These are phyloP conservation scores for Xestia ashworthii DNA, from an alignment of 2,888 invertebrate genomes.

Conservation along the genomic window DNA sequence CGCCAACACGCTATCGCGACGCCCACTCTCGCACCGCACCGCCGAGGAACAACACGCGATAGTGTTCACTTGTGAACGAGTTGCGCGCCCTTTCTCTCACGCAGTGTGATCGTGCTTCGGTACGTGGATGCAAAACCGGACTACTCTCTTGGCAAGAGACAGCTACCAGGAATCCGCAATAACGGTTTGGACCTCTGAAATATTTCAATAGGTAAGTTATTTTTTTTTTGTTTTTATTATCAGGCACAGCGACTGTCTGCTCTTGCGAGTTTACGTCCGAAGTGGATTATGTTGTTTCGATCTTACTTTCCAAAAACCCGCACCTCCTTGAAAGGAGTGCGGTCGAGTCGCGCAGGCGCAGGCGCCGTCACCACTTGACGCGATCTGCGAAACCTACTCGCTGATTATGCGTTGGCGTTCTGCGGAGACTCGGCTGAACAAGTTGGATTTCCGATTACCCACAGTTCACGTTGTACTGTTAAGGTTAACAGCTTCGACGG, in stretches of 20 bases:
- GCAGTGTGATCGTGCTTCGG: conserved; percentile 88
- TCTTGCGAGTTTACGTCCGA: conserved; percentile 77
- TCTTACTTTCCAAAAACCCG: conserved; percentile 80
- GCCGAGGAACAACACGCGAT: conserved; percentile 84
- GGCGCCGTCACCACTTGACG: conserved; percentile 59
- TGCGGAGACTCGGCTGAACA: conserved; percentile 70
- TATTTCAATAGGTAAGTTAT: conserved; percentile 82
- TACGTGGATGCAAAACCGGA: conserved; percentile 90
- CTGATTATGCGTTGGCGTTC: conserved; percentile 78
- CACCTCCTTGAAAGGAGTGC: conserved; percentile 74
- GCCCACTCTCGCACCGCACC: conserved; percentile 82
- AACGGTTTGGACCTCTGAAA: conserved; percentile 77
- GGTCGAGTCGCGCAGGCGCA: conserved; percentile 52
- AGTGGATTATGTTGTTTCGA: conserved; percentile 71
- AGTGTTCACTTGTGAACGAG: conserved; percentile 83
- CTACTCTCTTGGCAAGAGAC: conserved; percentile 85
- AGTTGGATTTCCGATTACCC: conserved; percentile 69
- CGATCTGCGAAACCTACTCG: conserved; percentile 70
- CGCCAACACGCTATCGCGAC: conserved; percentile 86
- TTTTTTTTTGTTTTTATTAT: conserved; percentile 63
- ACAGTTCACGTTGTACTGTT: conserved; percentile 69
- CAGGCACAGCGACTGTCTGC: conserved; percentile 81
- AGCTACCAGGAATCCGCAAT: conserved; percentile 79
- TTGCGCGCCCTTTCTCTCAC: conserved; percentile 90
- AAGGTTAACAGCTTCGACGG: conserved; percentile 81